phyloP scores from a whole-genome alignment of 2,888 invertebrate species.

The Anaspis maculata region DNA sequence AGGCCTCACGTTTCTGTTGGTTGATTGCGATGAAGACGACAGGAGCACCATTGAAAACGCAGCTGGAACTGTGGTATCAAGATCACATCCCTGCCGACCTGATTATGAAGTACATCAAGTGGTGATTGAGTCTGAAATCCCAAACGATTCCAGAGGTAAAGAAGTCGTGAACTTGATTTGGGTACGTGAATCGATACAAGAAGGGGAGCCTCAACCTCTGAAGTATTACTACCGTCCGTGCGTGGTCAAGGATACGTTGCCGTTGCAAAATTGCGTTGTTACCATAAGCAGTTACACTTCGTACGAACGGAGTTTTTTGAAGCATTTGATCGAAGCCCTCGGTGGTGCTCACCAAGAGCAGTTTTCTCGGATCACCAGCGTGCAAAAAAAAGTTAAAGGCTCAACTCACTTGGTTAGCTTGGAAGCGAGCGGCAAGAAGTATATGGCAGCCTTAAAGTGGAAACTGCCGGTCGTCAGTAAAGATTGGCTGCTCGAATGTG shows the following conservation, averaged over 20 bases:
- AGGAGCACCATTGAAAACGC: too few relatives aligned
- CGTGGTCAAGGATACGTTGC: conserved; percentile 43
- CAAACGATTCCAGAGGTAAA: too few relatives aligned
- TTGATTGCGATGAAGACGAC: too few relatives aligned
- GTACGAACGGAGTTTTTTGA: conserved; percentile 65
- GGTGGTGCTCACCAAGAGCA: conserved; percentile 60
- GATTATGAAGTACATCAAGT: too few relatives aligned
- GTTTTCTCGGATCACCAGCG: conserved; percentile 51
- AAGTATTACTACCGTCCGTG: conserved; percentile 68
- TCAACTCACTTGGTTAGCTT: conserved; percentile 79
- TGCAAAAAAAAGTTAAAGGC: conserved; percentile 46
- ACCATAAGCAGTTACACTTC: conserved; percentile 71
- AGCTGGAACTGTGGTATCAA: too few relatives aligned
- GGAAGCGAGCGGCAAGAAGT: conserved; percentile 68
- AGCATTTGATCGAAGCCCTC: conserved; percentile 57
- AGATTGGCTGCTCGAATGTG: conserved; percentile 70
- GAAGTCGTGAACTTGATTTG: conserved; percentile 68
- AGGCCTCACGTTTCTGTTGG: too few relatives aligned
- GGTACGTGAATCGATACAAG: conserved; percentile 60
- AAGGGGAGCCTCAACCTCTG: conserved; percentile 44
- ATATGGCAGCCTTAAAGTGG: conserved; percentile 78
- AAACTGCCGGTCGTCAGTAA: conserved; percentile 69
- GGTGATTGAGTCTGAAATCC: too few relatives aligned
- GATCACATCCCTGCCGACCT: too few relatives aligned
- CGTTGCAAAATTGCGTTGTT: conserved; percentile 62